These are phyloP conservation scores for Volucella inanis DNA, from an alignment of 2,888 invertebrate genomes.

Conservation along the genomic window DNA sequence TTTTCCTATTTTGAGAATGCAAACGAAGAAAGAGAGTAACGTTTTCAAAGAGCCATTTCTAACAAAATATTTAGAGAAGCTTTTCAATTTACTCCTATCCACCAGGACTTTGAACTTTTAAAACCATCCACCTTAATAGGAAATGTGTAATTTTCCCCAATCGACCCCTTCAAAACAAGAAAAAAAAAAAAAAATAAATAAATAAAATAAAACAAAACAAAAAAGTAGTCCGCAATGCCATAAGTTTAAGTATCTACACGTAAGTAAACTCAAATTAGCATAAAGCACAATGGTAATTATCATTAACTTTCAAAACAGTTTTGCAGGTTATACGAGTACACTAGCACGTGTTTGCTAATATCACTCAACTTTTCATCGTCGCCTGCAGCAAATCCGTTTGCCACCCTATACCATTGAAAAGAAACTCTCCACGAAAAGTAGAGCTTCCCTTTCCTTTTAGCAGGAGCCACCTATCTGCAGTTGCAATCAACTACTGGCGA, in stretches of 20 bases:
- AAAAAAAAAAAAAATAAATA: no score
- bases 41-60: not conserved
- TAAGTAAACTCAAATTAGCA: constrained; percentile 51
- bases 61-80: constrained; percentile 14
- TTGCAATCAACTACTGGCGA: constrained; percentile 66
- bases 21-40: not conserved
- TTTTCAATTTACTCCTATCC: constrained; percentile 10
- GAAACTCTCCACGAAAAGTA: constrained; percentile 20
- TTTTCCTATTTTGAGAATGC: not conserved
- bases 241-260: constrained; percentile 43
- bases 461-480: constrained; percentile 62
- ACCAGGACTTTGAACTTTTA: not conserved
- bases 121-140: constrained; percentile 9
- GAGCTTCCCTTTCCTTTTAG: not conserved
- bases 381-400: constrained; percentile 62
- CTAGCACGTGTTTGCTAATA: constrained; percentile 58
- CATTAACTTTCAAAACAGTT: constrained; percentile 48
- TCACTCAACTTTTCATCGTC: constrained; percentile 56
- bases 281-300: constrained; percentile 60
- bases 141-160: constrained; percentile 36
- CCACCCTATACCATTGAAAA: constrained; percentile 37
- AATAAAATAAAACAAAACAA: no score
- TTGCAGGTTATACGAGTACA: constrained; percentile 15
- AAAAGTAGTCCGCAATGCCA: constrained; percentile 45
- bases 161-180: not conserved